Conservation (phyloP, 2,888 invertebrate species). For the Coelopa pilipes region DNA sequence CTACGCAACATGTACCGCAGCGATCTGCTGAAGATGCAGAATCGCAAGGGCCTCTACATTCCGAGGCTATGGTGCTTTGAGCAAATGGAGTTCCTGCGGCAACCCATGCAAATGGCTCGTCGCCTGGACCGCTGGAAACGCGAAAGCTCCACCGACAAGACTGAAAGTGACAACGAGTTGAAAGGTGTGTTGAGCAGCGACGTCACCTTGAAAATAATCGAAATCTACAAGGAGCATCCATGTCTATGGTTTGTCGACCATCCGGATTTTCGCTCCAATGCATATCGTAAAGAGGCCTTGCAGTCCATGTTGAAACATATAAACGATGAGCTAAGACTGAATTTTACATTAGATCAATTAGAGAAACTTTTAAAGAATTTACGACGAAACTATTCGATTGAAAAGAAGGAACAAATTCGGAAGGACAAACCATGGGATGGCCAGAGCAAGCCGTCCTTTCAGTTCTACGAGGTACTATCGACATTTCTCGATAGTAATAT, state of each 20-base stretch:
- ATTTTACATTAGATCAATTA: constrained; percentile 49
- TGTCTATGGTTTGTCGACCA: constrained; percentile 60
- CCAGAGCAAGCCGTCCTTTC: constrained; percentile 27
- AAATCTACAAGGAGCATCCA: constrained; percentile 56
- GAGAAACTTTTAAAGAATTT: constrained; percentile 53
- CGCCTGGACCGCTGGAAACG: no score
- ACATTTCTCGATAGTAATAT: constrained; percentile 53
- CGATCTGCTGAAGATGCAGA: constrained; percentile 55
- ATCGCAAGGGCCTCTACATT: constrained; percentile 56
- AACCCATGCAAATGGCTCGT: constrained; percentile 49
- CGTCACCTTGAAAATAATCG: constrained; percentile 56
- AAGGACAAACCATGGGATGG: not conserved
- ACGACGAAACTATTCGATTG: constrained; percentile 48
- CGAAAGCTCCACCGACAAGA: not conserved
- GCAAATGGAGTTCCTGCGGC: constrained; percentile 57
- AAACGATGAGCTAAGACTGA: constrained; percentile 41
- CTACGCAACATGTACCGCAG: constrained; percentile 57
- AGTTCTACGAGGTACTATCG: constrained; percentile 49
- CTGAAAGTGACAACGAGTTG: not conserved
- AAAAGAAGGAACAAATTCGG: constrained; percentile 52
- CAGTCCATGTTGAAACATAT: constrained; percentile 55
- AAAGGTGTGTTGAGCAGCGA: constrained; percentile 40
- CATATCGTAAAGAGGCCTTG: constrained; percentile 55
- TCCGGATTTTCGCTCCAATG: constrained; percentile 58
- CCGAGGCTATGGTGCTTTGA: constrained; percentile 61